Evolutionary conservation across 1,140 invertebrate species (phyloP), one percentile per base, ranked within the genome.

Genomic region (Hyphantria cunea): DNA sequence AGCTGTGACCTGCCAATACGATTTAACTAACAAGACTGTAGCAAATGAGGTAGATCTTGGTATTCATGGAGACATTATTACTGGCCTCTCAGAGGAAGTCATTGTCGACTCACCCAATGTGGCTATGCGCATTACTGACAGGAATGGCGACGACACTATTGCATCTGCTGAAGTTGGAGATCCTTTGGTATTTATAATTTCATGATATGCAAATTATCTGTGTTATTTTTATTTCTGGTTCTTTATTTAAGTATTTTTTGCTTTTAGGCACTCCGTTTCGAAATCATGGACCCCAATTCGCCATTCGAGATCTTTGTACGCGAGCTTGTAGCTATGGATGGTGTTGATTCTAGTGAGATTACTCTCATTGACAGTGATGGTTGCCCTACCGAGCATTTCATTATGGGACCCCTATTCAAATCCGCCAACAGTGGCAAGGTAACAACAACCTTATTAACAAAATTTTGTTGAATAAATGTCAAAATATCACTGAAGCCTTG

Each of bases 241-340:
- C 7, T 15, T n/a, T 47, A 52, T 70, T 64, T 66, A 33, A n/a
- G 48, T 25, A 13, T 12, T 37, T 42, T 31, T 64, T 37, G 52
- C 55, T 54, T 77, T 44, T 59, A 92, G 90, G 96, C 97, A 5
- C 93, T 98, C 1, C 94, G 95, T 78, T 98, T 98, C 87, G 96
- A 98, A 89, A 98, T 98, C 70, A 92, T 97, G 68, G 97, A 98
- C 86, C 94, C 94, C 63, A 95, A 97, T 91, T 97, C 95, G 76
- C 97, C 97, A 1, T 98, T 97, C 91, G 97, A 98, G 89, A 98
- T 98, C 68, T 98, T 98, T 84, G 97, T 98, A 3, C 93, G 97
- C 50, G 97, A 98, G 87, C 91, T 98, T 66, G 96, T 98, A 17
- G 97, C 97, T 37, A 96, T 98, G 95, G 97, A 98, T 83, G 97